A percentile compares a stretch with the other conserved stretches of the same genome.
phyloP scores from a whole-genome alignment of 2,888 invertebrate genomes.

The Blastobasis adustella region DNA sequence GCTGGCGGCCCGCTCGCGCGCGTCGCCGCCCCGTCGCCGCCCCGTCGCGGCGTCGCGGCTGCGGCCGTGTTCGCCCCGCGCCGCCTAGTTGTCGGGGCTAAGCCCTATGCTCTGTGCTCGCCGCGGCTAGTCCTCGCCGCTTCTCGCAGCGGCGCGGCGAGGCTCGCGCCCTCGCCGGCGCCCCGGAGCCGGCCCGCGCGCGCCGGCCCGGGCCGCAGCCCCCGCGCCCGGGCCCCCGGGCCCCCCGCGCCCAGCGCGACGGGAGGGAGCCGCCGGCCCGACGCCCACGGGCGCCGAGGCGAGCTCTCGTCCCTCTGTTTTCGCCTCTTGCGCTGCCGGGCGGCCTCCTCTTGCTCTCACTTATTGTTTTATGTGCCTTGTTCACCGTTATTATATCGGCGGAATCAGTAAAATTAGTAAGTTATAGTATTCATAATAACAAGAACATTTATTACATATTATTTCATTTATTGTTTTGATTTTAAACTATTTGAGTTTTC shows the following conservation, averaged over 20 bases:
- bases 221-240: conserved; percentile 23
- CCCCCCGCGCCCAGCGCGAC: conserved; percentile 19
- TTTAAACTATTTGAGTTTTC: no score
- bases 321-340: conserved; percentile 41
- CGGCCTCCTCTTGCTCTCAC: conserved; percentile 45
- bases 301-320: conserved; percentile 33
- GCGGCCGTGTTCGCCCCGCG: conserved; percentile 35
- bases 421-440: conserved; percentile 17
- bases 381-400: conserved; percentile 23
- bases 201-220: conserved; percentile 23
- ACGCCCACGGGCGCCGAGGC: conserved; percentile 24
- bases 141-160: conserved; percentile 44
- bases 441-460: not conserved
- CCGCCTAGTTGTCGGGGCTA: conserved; percentile 56
- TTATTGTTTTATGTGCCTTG: conserved; percentile 22
- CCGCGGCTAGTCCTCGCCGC: conserved; percentile 67
- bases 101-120: conserved; percentile 54
- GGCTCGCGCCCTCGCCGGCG: conserved; percentile 30
- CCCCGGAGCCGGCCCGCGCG: conserved; percentile 23
- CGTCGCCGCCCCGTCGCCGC: conserved; percentile 34
- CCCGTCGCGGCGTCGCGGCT: conserved; percentile 25
- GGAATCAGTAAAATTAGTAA: conserved; percentile 51
- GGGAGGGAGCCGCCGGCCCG: conserved; percentile 18
- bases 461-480: no score
- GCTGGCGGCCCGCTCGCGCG: conserved; percentile 42